Evolutionary conservation across 2,113 vertebrate species (phyloP).

Genomic region (Regulus satrapa): DNA sequence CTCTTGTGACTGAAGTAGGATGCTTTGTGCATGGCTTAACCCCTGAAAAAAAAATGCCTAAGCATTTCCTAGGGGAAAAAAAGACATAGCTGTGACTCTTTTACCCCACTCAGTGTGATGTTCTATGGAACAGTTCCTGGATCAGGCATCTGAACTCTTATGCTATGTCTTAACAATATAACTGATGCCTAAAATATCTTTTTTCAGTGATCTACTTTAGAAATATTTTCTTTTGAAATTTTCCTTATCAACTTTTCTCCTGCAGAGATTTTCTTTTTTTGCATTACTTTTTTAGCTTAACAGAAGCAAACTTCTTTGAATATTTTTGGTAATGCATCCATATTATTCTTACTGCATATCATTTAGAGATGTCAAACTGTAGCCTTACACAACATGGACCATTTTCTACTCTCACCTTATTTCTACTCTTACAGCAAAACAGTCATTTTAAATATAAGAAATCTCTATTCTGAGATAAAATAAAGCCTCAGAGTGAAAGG

Average conservation of each 20-base stretch:
- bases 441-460: neutral
- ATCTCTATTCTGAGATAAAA: neutral
- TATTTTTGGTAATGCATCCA: neutral
- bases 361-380: neutral
- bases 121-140: neutral
- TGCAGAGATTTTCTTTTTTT: neutral
- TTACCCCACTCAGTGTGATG: neutral
- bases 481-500: neutral
- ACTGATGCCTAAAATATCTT: neutral
- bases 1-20: neutral
- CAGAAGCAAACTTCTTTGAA: neutral
- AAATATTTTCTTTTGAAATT: neutral
- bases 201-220: neutral
- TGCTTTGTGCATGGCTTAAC: neutral
- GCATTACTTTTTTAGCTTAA: neutral
- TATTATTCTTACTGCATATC: neutral
- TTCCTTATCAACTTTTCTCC: neutral
- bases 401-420: neutral
- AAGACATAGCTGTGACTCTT: neutral
- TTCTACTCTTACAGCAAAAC: neutral
- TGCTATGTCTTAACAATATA: neutral
- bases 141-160: neutral
- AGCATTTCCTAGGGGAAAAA: neutral
- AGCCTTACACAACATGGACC: neutral
- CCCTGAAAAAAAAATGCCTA: fast-evolving